Evolutionary conservation across 23 tunicate species (phyloP), one percentile per base, ranked within the genome.

Genomic region (Phallusia fumigata): DNA sequence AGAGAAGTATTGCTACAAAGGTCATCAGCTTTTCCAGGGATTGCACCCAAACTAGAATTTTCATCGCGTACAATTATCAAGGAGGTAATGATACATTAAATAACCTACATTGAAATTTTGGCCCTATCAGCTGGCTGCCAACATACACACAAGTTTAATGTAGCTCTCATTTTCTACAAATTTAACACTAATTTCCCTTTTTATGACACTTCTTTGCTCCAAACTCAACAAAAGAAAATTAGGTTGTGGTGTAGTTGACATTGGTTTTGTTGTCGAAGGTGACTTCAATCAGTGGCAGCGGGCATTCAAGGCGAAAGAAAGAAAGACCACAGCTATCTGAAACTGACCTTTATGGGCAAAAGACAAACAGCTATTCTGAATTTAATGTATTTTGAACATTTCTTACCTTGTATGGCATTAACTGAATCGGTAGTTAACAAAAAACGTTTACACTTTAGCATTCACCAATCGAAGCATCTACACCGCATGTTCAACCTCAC

Each of bases 1-100:
- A 84, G 99, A 47, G 99, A 96, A 81, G 86, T 96, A 30, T 75
- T 96, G 30, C 73, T 96, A 5, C 82, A 83, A 65, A 72, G 98
- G n/a, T 85, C 94, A 5, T 83, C 86, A 64, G 30, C 84, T 28
- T 94, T 94, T 80, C 94, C 94, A 53, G 98, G 98, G n/a, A 94
- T 94, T 15, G 98, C 98, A 33, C 98, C 98, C 5, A 94, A 89
- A 78, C 90, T 94, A 12, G 98, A 94, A 80, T 94, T 94, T 78
- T 94, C 98, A 52, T 94, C 98, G 31, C 79, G 98, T 0, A 94
- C 98, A 0, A 91, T 86, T 12, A 94, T 94, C 11, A 94, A 94
- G 86, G 98, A 94, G 83, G 98, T 92, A 32, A 24, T 22, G 47
- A 40, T 3, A 58, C 13, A 58, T 58, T 5, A 21, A 21, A 58